Conservation (phyloP, 2,888 invertebrate species). For the Aromia moschata region DNA sequence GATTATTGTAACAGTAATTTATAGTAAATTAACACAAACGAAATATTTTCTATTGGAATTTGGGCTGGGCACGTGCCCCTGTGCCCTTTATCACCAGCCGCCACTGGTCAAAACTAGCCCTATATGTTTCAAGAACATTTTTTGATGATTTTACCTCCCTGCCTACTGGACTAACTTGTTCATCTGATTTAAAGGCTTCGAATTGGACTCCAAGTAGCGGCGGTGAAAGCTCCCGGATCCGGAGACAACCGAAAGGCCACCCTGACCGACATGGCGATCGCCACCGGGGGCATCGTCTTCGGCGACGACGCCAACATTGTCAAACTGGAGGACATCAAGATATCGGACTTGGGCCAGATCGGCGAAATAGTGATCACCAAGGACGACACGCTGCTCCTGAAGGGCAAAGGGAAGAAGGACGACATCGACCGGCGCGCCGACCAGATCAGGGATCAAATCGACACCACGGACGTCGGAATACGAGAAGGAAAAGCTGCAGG, state of each 20-base stretch:
- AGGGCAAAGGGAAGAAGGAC: slow-evolving; percentile 60
- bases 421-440: slow-evolving; percentile 61
- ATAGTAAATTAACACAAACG: too few relatives aligned
- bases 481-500: slow-evolving; percentile 65
- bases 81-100: too few relatives aligned
- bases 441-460: slow-evolving; percentile 62
- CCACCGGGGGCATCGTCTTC: slow-evolving; percentile 63
- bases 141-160: too few relatives aligned
- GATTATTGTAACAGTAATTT: too few relatives aligned
- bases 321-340: slow-evolving; percentile 62
- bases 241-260: slow-evolving; percentile 65
- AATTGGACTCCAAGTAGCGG: slow-evolving; percentile 64
- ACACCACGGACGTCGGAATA: slow-evolving; percentile 63
- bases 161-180: too few relatives aligned
- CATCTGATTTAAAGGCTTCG: slow-evolving; percentile 59
- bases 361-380: slow-evolving; percentile 64
- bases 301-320: slow-evolving; percentile 63
- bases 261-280: slow-evolving; percentile 63
- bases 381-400: slow-evolving; percentile 64
- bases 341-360: slow-evolving; percentile 62
- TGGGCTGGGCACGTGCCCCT: too few relatives aligned
- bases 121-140: too few relatives aligned
- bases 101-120: too few relatives aligned
- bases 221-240: slow-evolving; percentile 66
- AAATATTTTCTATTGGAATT: too few relatives aligned